These are phyloP conservation scores for Melopsittacus undulatus DNA, from an alignment of 2,797 vertebrate genomes.

Conservation along the genomic window DNA sequence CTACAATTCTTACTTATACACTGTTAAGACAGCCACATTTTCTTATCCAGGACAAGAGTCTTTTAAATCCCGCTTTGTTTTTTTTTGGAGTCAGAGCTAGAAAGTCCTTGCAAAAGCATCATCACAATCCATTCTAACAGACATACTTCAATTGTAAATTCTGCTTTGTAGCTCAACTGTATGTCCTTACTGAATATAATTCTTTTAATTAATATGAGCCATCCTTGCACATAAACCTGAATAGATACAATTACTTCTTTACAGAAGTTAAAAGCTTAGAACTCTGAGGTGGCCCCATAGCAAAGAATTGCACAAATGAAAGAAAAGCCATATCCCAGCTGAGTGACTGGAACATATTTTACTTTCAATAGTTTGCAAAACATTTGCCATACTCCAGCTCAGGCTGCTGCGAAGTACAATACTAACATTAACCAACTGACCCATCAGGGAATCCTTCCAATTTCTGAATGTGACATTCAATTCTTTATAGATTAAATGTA, in stretches of 20 bases:
- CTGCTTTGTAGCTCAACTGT: background rate
- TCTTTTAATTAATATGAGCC: background rate
- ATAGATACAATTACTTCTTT: background rate
- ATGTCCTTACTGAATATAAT: background rate
- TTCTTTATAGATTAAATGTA: constrained; percentile 6
- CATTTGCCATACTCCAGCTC: background rate
- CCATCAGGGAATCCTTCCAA: background rate
- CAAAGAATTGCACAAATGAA: background rate
- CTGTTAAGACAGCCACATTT: background rate
- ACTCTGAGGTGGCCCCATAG: background rate
- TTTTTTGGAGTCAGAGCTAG: background rate
- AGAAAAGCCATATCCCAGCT: background rate
- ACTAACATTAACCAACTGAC: background rate
- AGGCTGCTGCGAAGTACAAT: background rate
- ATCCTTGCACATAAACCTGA: background rate
- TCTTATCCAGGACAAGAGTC: background rate
- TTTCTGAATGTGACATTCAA: background rate
- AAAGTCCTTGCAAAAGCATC: background rate
- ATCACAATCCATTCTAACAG: background rate
- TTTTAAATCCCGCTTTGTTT: background rate
- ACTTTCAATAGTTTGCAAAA: background rate
- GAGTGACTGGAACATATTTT: background rate
- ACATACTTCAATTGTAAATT: background rate
- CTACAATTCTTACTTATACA: background rate
- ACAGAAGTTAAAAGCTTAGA: background rate